phyloP scores from a whole-genome alignment of 2,113 vertebrate species.

The Ploceus nigricollis region DNA sequence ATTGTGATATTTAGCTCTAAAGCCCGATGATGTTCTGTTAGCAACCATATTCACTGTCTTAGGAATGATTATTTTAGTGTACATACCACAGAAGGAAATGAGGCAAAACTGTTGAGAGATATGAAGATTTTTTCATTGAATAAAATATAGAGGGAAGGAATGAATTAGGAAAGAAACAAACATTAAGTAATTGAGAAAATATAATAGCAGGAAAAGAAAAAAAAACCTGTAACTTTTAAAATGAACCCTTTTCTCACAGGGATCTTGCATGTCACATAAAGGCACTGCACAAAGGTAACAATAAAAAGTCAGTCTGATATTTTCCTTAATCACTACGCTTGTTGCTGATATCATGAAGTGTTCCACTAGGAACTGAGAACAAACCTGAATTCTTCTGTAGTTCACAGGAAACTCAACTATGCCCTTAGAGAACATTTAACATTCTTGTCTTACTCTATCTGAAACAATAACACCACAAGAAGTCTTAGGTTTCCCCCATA shows the following conservation, averaged over 20 bases:
- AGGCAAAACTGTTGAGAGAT: background rate
- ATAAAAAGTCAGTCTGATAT: background rate
- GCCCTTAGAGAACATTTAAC: background rate
- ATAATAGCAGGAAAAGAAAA: background rate
- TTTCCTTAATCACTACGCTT: background rate
- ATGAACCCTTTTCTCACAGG: background rate
- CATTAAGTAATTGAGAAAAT: background rate
- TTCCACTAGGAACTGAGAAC: background rate
- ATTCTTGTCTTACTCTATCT: background rate
- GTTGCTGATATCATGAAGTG: background rate
- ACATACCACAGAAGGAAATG: background rate
- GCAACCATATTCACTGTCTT: background rate
- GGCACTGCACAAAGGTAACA: background rate
- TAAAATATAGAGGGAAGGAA: background rate
- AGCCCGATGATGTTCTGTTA: slow-evolving; percentile 10
- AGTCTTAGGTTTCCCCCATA: background rate
- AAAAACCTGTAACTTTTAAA: background rate
- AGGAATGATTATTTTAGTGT: background rate
- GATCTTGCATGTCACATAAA: background rate
- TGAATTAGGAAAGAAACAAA: background rate
- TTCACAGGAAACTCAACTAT: background rate
- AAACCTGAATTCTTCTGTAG: background rate
- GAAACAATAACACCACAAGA: background rate
- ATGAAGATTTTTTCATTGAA: background rate
- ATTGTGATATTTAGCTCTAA: slow-evolving; percentile 33